A percentile compares a stretch with the other conserved stretches of the same genome.
These are phyloP conservation scores for Halisarca cf. caerulea DNA, from an alignment of 37 sponge, comb jelly and placozoan genomes.

Conservation along the genomic window DNA sequence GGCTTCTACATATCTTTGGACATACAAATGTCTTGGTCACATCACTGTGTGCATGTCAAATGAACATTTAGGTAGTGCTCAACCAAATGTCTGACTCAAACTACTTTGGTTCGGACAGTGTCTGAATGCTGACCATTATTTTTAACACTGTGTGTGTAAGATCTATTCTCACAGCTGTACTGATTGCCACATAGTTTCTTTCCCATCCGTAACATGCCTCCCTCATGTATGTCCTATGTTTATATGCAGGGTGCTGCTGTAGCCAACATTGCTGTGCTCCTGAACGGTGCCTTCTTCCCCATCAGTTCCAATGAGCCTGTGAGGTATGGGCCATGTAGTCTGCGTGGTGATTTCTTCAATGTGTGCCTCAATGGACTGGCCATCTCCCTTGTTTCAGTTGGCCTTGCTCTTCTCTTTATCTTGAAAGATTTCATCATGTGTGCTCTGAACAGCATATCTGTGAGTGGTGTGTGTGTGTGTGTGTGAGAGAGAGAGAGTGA, in stretches of 20 bases:
- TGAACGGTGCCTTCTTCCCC: slow-evolving; percentile 13
- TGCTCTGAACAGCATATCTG: slow-evolving; percentile 2
- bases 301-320: neutral
- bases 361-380: slow-evolving; percentile 8
- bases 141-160: no score
- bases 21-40: no score
- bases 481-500: no score
- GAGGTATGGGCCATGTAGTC: neutral
- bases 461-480: slow-evolving; percentile 5
- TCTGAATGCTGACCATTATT: no score
- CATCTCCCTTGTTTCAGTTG: neutral
- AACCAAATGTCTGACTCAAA: no score
- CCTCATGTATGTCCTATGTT: neutral
- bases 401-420: neutral
- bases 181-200: no score
- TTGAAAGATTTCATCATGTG: slow-evolving; percentile 23
- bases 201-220: no score
- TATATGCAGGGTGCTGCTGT: neutral
- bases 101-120: no score
- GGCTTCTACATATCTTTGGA: no score
- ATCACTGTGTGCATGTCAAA: no score
- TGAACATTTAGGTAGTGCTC: no score
- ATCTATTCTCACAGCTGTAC: no score
- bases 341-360: neutral
- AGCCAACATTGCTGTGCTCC: neutral